Evolutionary conservation across 37 sponge, comb jelly and placozoan species (phyloP).

Genomic region (Amphimedon queenslandica): DNA sequence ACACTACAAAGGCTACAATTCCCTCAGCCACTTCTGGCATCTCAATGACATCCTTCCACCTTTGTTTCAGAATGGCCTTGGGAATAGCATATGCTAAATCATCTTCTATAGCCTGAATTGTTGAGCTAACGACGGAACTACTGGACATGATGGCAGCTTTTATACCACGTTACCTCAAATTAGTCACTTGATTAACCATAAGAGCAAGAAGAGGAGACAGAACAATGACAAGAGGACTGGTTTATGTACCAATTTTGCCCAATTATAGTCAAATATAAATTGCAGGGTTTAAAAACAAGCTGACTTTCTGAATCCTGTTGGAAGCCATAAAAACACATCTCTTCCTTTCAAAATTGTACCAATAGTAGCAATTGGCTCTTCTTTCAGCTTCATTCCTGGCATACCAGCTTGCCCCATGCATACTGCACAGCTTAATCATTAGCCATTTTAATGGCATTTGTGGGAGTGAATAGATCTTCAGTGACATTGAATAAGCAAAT

Average conservation of each 20-base stretch:
- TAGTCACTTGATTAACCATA: slow-evolving; percentile 40
- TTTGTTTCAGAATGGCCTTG: slow-evolving; percentile 3
- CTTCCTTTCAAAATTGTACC: background rate
- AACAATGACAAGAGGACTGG: slow-evolving; percentile 7
- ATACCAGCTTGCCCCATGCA: too few species aligned
- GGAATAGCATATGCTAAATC: slow-evolving; percentile 15
- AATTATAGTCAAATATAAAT: slow-evolving; percentile 9
- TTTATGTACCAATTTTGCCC: background rate
- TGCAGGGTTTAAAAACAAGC: background rate
- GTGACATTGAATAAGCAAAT: too few species aligned
- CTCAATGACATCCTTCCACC: slow-evolving; percentile 27
- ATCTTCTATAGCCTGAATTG: slow-evolving; percentile 13
- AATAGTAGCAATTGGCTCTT: background rate
- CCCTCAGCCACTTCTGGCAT: background rate
- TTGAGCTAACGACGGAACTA: background rate
- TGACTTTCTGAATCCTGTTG: slow-evolving; percentile 3
- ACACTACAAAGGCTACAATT: slow-evolving; percentile 11
- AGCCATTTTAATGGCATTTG: too few species aligned
- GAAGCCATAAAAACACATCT: background rate
- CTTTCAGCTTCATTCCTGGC: background rate
- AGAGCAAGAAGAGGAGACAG: slow-evolving; percentile 48
- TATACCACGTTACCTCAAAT: slow-evolving; percentile 12
- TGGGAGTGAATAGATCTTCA: too few species aligned
- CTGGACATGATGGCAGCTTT: slow-evolving; percentile 14
- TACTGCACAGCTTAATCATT: too few species aligned